Evolutionary conservation across 2,797 vertebrate species (phyloP).

Genomic region (Eremophila alpestris): DNA sequence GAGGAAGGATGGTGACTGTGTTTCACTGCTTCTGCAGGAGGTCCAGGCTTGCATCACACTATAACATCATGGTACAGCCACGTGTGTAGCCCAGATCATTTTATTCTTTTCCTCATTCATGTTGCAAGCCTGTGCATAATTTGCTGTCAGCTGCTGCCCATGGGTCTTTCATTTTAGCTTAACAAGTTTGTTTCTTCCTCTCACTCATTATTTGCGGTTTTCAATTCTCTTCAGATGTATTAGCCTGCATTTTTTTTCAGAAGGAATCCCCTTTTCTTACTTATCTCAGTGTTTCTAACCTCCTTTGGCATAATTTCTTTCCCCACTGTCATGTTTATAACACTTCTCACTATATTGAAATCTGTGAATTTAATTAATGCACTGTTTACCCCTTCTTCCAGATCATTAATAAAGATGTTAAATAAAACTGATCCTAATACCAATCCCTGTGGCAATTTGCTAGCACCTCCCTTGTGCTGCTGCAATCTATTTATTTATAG

Average conservation of each 20-base stretch:
- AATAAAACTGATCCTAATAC: slow-evolving; percentile 58
- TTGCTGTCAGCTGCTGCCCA: not conserved
- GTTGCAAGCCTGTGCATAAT: not conserved
- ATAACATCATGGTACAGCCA: not conserved
- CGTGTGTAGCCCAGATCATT: not conserved
- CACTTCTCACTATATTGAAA: slow-evolving; percentile 35
- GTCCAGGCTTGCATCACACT: not conserved
- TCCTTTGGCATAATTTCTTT: slow-evolving; percentile 36
- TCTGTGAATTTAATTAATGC: slow-evolving; percentile 60
- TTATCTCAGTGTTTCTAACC: slow-evolving; percentile 9
- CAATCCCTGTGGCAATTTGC: slow-evolving; percentile 12
- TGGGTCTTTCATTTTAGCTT: slow-evolving; percentile 23
- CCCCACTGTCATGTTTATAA: slow-evolving; percentile 38
- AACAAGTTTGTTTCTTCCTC: not conserved
- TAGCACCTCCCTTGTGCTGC: slow-evolving; percentile 9
- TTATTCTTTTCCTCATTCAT: not conserved
- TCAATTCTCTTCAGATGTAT: not conserved
- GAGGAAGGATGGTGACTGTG: not conserved
- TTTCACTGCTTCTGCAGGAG: not conserved
- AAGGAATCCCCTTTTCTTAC: not conserved
- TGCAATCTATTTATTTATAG: slow-evolving; percentile 23
- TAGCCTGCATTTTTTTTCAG: not conserved
- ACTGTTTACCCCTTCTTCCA: slow-evolving; percentile 56
- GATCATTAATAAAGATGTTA: slow-evolving; percentile 67
- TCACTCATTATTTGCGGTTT: not conserved